Conservation (phyloP, 37 sponge, comb jelly and placozoan species). For the Ianthella basta region DNA sequence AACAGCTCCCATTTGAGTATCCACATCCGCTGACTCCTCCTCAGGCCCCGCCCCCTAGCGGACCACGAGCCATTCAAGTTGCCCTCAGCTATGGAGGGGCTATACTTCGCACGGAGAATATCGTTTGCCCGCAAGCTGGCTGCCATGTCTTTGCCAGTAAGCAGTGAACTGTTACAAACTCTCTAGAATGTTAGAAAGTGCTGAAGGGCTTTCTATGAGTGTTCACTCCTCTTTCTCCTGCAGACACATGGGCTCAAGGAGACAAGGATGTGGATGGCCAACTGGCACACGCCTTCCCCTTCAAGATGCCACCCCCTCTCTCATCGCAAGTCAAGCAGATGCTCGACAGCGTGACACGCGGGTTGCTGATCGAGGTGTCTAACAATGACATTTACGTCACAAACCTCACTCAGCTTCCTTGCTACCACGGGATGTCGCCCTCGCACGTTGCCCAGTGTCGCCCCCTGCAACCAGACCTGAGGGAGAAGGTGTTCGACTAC, state of each 20-base stretch:
- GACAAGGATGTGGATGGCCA: neutral
- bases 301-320: neutral
- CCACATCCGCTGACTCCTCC: conserved; percentile 44
- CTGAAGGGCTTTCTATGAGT: too few species aligned
- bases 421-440: conserved; percentile 47
- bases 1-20: neutral
- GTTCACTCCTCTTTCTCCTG: neutral
- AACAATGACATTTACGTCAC: conserved; percentile 56
- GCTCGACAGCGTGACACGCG: conserved; percentile 51
- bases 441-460: conserved; percentile 6
- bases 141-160: conserved; percentile 40
- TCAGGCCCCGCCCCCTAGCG: conserved; percentile 32
- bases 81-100: conserved; percentile 48
- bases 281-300: conserved; percentile 4
- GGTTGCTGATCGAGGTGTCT: conserved; percentile 43
- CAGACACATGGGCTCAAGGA: neutral
- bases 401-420: conserved; percentile 41
- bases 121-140: conserved; percentile 42
- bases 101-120: conserved; percentile 17
- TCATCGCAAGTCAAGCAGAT: conserved; percentile 35
- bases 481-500: conserved; percentile 67
- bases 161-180: too few species aligned
- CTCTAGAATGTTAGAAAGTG: too few species aligned
- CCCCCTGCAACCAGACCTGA: conserved; percentile 38
- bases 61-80: conserved; percentile 42